Evolutionary conservation across 2,888 invertebrate genomes (phyloP), one percentile per base, ranked within the genome.

Genomic region (Ophion costatus): DNA sequence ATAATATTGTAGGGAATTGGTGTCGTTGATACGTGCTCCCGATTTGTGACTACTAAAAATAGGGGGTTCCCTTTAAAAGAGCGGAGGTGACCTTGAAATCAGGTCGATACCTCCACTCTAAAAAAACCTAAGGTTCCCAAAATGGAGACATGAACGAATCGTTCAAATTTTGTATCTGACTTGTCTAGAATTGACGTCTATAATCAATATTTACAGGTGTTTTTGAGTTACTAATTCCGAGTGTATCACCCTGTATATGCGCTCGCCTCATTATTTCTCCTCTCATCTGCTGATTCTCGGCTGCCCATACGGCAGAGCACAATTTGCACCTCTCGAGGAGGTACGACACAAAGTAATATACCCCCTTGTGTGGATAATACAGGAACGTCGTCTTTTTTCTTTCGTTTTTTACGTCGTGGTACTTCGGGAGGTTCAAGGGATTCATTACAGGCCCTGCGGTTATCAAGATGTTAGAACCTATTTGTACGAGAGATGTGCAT

Each of bases 311-410:
- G 78, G 73, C 79, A 71, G 56, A 59, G 82, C 51, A 63, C 82
- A 82, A 82, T 84, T 84, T 79, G 79, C 82, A 82, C 84, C 84
- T 82, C 76, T 70, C 66, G 57, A 56, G 63, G 71, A 38, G 71
- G 73, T 75, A 66, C 71, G 63, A 38, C 51, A 22, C 29, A 56
- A 78, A 33, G 63, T 69, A 73, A 80, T 69, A 67, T 56, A 77
- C 80, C 71, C 38, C 51, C 70, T 51, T 29, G 80, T 61, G 70
- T 71, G 70, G 56, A 70, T 75, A 80, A 83, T 80, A 63, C 24
- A 70, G 66, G 20, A 73, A 73, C 71, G 64, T 42, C n/a, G 22
- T 70, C 57, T 45, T 76, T 51, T 64, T 33, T 64, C 24, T 29
- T 45, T 14, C 51, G 14, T 10, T 51, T 17, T 24, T 9, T 45